Percentiles rank a stretch among this genome's conserved stretches.
Conservation (phyloP, 2,797 vertebrate species). For the Cuculus canorus region DNA sequence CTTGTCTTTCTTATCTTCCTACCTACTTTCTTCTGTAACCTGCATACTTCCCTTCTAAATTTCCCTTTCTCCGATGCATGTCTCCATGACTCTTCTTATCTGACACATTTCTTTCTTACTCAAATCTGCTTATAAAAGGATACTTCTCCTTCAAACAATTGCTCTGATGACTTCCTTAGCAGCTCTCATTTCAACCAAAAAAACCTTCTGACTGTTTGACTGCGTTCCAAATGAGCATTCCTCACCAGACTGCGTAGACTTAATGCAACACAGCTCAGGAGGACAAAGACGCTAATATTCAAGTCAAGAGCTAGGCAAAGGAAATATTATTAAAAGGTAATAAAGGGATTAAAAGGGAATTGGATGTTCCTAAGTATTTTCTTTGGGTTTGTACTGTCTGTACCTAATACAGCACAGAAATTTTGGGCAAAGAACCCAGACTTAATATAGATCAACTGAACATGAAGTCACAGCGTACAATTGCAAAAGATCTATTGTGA, state of each 20-base stretch:
- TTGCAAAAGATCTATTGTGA: neutral
- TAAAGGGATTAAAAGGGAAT: neutral
- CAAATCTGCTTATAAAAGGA: neutral
- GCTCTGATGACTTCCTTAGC: neutral
- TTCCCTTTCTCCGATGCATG: neutral
- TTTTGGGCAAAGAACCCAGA: neutral
- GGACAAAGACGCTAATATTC: neutral
- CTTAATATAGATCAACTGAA: neutral
- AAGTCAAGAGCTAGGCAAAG: neutral
- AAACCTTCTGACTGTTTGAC: neutral
- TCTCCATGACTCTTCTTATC: neutral
- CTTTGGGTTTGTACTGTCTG: neutral
- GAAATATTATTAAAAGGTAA: neutral
- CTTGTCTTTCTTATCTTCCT: neutral
- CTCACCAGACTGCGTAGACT: neutral
- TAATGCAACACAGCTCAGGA: neutral
- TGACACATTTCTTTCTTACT: neutral
- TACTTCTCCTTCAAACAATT: neutral
- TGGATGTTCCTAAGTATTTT: neutral
- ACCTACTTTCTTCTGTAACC: neutral
- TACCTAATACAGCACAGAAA: neutral
- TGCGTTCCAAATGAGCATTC: neutral
- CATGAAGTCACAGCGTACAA: neutral
- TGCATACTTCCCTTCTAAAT: neutral
- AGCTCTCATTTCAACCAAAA: neutral